Evolutionary conservation across 2,113 vertebrate genomes (phyloP), one percentile per base, ranked within the genome.

Genomic region (Amblyornis subalaris): DNA sequence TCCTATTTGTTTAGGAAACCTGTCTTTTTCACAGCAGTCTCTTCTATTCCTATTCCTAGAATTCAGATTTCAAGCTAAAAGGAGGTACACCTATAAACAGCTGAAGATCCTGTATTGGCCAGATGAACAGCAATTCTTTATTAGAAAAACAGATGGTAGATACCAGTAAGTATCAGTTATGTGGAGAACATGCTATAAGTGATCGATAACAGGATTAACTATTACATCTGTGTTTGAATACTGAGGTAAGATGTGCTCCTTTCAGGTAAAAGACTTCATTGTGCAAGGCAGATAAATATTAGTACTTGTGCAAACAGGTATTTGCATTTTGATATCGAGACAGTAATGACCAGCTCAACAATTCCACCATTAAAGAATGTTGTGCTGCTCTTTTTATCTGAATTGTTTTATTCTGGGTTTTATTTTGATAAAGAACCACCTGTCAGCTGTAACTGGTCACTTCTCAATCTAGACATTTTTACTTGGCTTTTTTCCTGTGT

Each of bases 401-500:
- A 35, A 10, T 42, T 23, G 28, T 26, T 67, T 82, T 82, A 45
- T 78, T 95, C 45, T 10, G 42, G 28, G 25, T 12, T 85, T 89
- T 61, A 29, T 81, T 74, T 88, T 69, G 74, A 64, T 51, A 47
- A 90, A 85, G 31, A 87, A 64, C 77, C 54, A 93, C 85, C 58
- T 88, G 36, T 53, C 83, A 87, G 61, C 29, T 71, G 15, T 64
- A 77, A 72, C 53, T 84, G 90, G 92, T 89, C 94, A 95, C 3
- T 90, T 62, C 45, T 74, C 40, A 61, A 84, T 81, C 54, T 25
- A 74, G 64, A 65, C 25, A 65, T 72, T 81, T 94, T 80, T 48
- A 24, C 20, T 94, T 94, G 90, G 94, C 95, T 89, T 92, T 81
- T 89, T 95, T 88, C 92, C 95, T 84, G 26, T 25, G 51, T 15